phyloP scores from a whole-genome alignment of 2,113 vertebrate species.

The Hystrix brachyura region DNA sequence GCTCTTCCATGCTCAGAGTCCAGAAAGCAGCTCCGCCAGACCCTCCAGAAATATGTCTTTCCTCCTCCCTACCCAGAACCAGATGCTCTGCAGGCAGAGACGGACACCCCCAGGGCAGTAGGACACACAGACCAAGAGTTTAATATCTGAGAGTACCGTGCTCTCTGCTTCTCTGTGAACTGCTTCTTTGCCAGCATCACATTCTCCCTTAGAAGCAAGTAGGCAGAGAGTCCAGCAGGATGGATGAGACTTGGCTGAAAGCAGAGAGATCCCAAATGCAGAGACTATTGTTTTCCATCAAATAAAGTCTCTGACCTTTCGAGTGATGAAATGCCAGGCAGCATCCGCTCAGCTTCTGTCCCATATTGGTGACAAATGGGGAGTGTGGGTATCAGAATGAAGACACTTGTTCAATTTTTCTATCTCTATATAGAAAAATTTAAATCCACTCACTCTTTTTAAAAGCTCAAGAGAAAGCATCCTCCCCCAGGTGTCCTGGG shows the following conservation, averaged over 20 bases:
- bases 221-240: background rate
- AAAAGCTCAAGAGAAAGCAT: conserved; percentile 56
- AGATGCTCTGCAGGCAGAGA: too few relatives aligned
- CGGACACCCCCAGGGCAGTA: too few relatives aligned
- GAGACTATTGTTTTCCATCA: background rate
- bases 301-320: background rate
- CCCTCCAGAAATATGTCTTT: fast-evolving
- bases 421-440: background rate
- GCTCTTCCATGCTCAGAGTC: background rate
- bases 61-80: background rate
- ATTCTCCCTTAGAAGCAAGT: background rate
- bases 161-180: background rate
- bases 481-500: background rate
- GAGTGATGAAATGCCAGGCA: background rate
- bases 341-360: background rate
- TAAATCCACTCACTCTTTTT: conserved; percentile 51
- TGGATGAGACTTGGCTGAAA: background rate
- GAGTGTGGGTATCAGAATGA: background rate
- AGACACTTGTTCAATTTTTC: conserved; percentile 46
- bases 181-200: background rate
- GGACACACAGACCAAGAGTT: background rate
- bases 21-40: background rate
- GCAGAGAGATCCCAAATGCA: too few relatives aligned
- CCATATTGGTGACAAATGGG: background rate
- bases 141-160: background rate